Evolutionary conservation across 37 sponge, comb jelly and placozoan genomes (phyloP), one percentile per base, ranked within the genome.

Genomic region (Dysidea cf. avara): DNA sequence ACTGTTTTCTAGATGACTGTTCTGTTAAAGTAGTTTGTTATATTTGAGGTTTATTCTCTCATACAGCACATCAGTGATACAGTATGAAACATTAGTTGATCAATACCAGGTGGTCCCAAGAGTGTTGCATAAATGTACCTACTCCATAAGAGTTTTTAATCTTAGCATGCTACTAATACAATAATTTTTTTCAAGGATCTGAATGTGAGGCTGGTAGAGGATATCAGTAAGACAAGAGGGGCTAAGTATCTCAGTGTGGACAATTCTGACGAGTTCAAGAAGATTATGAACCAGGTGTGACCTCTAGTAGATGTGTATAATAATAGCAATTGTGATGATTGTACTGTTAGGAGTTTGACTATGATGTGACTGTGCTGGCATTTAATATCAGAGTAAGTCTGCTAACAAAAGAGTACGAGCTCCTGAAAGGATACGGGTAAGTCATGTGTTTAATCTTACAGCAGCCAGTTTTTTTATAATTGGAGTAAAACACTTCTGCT

Each of bases 401-500:
- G 1, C 36, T n/a, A 18, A 64, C 74, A 5, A 25, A 46, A 12
- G 26, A 54, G 24, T 28, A 66, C 51, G 53, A 47, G 31, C 77
- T 76, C 33, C 39, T 64, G 36, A 82, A 82, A 35, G 83, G 83
- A 21, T 82, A 71, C 22, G 83, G 83, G 69, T 82, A 54, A 69
- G 61, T 26, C 16, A 6, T 60, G 33, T 26, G 61, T 49, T 3
- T 21, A 25, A 25, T 54, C 2, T 6, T 21, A 2, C 56, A 25
- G 2, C 56, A 2, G 21, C 56, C 56, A 25, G 24, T 21, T 25
- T 54, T 3, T n/a, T n/a, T n/a, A n/a, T n/a, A n/a, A 3, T 25
- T n/a, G n/a, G n/a, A n/a, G n/a, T n/a, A n/a, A n/a, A n/a, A n/a
- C n/a, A n/a, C n/a, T n/a, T n/a, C n/a, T n/a, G n/a, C n/a, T n/a